phyloP scores from a whole-genome alignment of 2,888 invertebrate genomes.

The Monoplex corrugatus region DNA sequence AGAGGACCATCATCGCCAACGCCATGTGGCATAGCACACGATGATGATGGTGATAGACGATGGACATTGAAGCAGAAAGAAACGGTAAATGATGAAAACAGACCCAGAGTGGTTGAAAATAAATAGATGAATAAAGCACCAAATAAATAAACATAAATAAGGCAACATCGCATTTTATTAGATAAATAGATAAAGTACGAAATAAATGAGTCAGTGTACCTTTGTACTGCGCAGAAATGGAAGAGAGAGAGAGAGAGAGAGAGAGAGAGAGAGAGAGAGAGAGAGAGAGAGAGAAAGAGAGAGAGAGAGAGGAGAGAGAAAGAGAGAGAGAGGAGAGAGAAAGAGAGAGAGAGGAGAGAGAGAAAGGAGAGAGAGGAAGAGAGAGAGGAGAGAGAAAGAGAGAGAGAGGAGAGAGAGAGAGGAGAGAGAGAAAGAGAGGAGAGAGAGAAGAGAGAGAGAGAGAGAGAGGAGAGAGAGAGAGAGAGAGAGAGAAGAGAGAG shows the following conservation, averaged over 20 bases:
- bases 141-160: no score
- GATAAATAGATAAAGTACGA: no score
- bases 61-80: no score
- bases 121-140: no score
- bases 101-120: no score
- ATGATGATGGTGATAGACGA: no score
- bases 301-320: not conserved
- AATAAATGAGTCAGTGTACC: no score
- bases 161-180: no score
- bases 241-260: not conserved
- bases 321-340: not conserved
- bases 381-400: not conserved
- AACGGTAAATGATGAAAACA: no score
- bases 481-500: conserved; percentile 22
- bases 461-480: not conserved
- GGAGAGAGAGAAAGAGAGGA: not conserved
- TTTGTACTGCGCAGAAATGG: no score
- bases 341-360: not conserved
- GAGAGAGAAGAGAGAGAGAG: not conserved
- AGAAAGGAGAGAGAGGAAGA: not conserved
- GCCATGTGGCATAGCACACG: no score
- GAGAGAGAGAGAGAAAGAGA: not conserved
- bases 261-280: not conserved
- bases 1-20: no score
- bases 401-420: not conserved